Evolutionary conservation across 2,113 vertebrate species (phyloP), one percentile per base, ranked within the genome.

Genomic region (Epinephelus lanceolatus): DNA sequence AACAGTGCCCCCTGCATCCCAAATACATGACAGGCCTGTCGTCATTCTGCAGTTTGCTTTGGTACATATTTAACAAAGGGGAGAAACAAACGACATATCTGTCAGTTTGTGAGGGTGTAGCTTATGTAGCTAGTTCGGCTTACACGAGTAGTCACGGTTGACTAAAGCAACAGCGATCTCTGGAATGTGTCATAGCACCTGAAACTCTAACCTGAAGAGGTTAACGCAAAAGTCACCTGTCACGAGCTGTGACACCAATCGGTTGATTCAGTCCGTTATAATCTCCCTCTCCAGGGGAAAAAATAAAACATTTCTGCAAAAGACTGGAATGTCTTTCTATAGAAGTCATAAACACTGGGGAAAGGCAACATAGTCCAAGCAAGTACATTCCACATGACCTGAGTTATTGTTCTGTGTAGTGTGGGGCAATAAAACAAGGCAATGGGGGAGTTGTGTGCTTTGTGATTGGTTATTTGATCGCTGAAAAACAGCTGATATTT

Each of bases 331-430:
- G 96, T 95, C 92, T 96, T 95, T 72, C 60, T 76, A 53, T 23
- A 94, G 94, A 95, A 89, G 92, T 92, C 89, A 93, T 93, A 93
- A 94, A 95, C 91, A 94, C 95, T 94, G 93, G 95, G 93, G 88
- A 95, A 96, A 96, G 96, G 96, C 96, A 96, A 95, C 95, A 95
- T 94, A 95, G 95, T 96, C 94, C 92, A 90, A 95, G 94, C 94
- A 93, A 88, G 95, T 96, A 98, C 97, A 97, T 97, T 97, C 96
- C 96, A 96, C 96, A 95, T 96, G 95, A 98, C 97, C 97, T 97
- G 97, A 98, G 97, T 96, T 96, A 96, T 93, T 96, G 95, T 96
- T 96, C 94, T 82, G 94, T 93, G 95, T 95, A 59, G 59, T 42
- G 60, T 71, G 84, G 79, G 80, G 66, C 27, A 52, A 66, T 96